Conservation (phyloP, 2,113 vertebrate genomes). For the Epinephelus lanceolatus region DNA sequence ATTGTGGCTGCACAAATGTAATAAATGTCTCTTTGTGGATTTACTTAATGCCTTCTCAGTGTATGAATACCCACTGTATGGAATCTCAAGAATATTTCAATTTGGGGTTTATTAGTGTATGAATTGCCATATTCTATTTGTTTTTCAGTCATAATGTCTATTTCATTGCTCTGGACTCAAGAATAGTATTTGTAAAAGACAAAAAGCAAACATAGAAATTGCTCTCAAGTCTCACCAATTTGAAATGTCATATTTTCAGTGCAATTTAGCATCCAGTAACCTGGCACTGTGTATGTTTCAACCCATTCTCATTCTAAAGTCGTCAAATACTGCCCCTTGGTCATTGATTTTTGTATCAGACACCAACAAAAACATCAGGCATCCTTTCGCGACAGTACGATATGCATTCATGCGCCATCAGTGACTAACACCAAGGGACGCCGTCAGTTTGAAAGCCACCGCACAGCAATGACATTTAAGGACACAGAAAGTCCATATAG, state of each 20-base stretch:
- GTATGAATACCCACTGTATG: not conserved
- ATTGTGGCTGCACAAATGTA: constrained; percentile 42
- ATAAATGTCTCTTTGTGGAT: constrained; percentile 47
- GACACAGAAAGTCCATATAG: too few relatives aligned
- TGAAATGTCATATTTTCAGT: not conserved
- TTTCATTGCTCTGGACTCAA: not conserved
- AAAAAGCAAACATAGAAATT: not conserved
- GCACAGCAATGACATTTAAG: too few relatives aligned
- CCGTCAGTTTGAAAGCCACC: too few relatives aligned
- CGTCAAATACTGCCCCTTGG: too few relatives aligned
- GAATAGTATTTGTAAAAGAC: not conserved
- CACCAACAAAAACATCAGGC: too few relatives aligned
- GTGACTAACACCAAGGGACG: too few relatives aligned
- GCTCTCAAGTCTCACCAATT: not conserved
- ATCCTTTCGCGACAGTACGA: too few relatives aligned
- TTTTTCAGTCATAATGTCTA: not conserved
- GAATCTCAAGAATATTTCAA: constrained; percentile 15
- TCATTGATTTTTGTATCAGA: too few relatives aligned
- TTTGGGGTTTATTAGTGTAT: not conserved
- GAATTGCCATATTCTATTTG: not conserved
- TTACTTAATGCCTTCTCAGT: constrained; percentile 32
- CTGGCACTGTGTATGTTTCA: not conserved
- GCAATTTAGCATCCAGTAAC: not conserved
- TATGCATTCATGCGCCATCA: too few relatives aligned
- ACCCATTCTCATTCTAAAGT: too few relatives aligned